phyloP scores from a whole-genome alignment of 2,113 vertebrate genomes.

The Mesembrinibis cayennensis region DNA sequence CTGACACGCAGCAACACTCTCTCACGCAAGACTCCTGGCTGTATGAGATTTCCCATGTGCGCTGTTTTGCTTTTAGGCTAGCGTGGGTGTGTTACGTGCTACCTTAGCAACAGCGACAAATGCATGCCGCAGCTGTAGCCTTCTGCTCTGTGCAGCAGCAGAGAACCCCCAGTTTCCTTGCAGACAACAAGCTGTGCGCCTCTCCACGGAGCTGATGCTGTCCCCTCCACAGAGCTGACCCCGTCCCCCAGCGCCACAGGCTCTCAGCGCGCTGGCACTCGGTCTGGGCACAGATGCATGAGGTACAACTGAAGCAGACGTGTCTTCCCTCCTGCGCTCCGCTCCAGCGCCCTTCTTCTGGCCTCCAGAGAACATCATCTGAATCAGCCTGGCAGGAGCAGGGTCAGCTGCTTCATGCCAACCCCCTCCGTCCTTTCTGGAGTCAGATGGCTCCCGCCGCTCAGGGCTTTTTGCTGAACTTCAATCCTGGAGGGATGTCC shows the following conservation, averaged over 20 bases:
- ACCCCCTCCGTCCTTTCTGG: neutral
- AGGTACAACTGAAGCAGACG: neutral
- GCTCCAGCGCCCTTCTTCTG: neutral
- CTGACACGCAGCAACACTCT: neutral
- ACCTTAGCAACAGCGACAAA: constrained; percentile 45
- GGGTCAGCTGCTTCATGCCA: constrained; percentile 20
- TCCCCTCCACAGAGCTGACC: neutral
- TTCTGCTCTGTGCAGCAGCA: neutral
- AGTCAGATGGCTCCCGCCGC: constrained; percentile 23
- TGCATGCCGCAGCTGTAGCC: constrained; percentile 15
- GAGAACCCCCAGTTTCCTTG: neutral
- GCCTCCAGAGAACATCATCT: neutral
- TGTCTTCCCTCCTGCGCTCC: neutral
- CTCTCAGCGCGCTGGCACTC: neutral
- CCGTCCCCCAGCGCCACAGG: neutral
- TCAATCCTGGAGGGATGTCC: neutral
- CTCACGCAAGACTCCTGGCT: neutral
- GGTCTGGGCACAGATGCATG: neutral
- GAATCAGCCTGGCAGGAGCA: constrained; percentile 12
- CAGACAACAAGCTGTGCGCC: neutral
- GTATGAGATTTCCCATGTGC: neutral
- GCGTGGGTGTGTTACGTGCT: constrained; percentile 17
- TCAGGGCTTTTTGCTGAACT: neutral
- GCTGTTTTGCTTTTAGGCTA: neutral
- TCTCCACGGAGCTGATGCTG: neutral